Evolutionary conservation across 2,113 vertebrate species (phyloP).

Genomic region (Centropus unirufus): DNA sequence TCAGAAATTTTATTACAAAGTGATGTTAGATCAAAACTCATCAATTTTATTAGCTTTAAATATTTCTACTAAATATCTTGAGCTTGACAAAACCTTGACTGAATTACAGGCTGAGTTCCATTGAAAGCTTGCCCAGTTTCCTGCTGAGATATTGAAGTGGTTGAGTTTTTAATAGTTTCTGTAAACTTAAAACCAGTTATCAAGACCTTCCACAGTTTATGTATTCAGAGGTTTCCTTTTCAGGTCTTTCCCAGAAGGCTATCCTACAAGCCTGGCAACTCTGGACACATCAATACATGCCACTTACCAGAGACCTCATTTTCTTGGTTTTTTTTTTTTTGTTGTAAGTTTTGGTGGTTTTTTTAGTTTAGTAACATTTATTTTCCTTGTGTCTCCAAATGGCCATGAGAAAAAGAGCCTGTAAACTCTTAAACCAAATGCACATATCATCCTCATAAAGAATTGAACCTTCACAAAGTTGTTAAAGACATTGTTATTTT

Average conservation of each 20-base stretch:
- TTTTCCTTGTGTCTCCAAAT: background rate
- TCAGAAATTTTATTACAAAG: background rate
- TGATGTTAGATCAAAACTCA: background rate
- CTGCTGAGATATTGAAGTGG: background rate
- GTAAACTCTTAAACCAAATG: background rate
- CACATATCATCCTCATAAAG: background rate
- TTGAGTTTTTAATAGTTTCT: background rate
- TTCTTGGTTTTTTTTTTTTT: background rate
- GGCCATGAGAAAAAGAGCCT: background rate
- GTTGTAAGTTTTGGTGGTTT: no score
- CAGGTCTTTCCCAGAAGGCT: background rate
- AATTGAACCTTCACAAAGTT: background rate
- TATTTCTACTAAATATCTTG: background rate
- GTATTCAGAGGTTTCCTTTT: background rate
- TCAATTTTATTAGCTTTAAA: background rate
- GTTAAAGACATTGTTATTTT: background rate
- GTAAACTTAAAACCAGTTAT: background rate
- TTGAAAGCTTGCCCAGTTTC: background rate
- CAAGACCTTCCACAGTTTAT: background rate
- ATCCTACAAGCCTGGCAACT: fast-evolving
- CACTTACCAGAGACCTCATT: background rate
- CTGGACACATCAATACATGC: background rate
- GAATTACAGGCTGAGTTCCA: background rate
- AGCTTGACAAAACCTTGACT: background rate
- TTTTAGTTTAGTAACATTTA: background rate